Base-by-base conservation (phyloP, 2,113 vertebrate genomes). In the Regulus satrapa region DNA sequence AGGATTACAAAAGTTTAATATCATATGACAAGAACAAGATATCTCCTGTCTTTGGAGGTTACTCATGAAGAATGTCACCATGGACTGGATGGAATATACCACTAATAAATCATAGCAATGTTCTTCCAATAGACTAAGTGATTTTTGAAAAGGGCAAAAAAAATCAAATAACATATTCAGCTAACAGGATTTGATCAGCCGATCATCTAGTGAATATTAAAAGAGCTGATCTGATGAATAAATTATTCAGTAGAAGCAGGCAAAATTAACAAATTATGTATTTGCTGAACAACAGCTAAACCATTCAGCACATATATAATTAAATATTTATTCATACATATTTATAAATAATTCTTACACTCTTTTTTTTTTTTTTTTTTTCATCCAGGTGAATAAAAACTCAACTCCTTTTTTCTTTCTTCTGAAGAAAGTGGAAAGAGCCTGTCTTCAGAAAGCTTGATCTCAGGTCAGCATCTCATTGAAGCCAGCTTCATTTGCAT, bases 101-200 rank as follows among this genome's bases (percentile, higher is more conserved):
- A 46, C 78, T 96, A 88, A 96, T 96, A 96, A 96, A 97, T 97
- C 93, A 95, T 66, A 87, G 84, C 74, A 85, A 68, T 76, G 77
- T 79, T 96, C 93, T 95, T 95, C 58, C 89, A 85, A 94, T 82
- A 94, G 95, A 94, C 85, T 94, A 95, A 97, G 95, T 88, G 95
- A 92, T 96, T 96, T 97, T 97, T 97, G 67, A 97, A 95, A 97
- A 97, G 95, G 93, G 94, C 92, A 95, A 93, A 95, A 92, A 94
- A 92, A 85, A 92, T 92, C 95, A 95, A 92, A 89, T 93, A 89
- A 79, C 71, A 21, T 89, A 95, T 89, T 88, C 93, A 79, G 89
- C 78, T 97, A 95, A 95, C 51, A 85, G 94, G 87, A 89, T 94
- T 93, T 95, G 94, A 96, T 96, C 89, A 93, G 93, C 85, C 21